Conservation (phyloP, 2,888 invertebrate genomes). For the Drosophila paucipuncta region DNA sequence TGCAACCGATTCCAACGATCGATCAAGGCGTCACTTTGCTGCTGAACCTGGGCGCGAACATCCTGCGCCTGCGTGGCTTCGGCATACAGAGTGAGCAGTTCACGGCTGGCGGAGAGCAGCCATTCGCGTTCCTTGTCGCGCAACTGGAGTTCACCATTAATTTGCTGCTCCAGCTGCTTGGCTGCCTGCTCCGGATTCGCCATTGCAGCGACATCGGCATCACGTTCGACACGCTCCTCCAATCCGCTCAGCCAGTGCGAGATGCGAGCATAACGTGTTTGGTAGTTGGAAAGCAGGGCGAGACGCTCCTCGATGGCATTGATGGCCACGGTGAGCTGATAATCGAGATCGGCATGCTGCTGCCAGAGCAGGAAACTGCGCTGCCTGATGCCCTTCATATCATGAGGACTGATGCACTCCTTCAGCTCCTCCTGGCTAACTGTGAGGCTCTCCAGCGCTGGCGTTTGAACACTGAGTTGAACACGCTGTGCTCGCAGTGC, state of each 20-base stretch:
- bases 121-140: conserved; percentile 93
- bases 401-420: conserved; percentile 93
- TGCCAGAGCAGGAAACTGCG: conserved; percentile 92
- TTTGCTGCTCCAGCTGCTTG: conserved; percentile 90
- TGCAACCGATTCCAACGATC: conserved; percentile 90
- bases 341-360: conserved; percentile 92
- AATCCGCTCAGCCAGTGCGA: conserved; percentile 90
- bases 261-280: conserved; percentile 88
- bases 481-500: conserved; percentile 88
- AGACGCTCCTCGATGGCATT: conserved; percentile 91
- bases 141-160: conserved; percentile 90
- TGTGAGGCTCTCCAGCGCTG: conserved; percentile 90
- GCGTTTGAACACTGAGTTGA: conserved; percentile 85
- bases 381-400: conserved; percentile 92
- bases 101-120: conserved; percentile 89
- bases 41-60: conserved; percentile 87
- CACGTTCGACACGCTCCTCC: conserved; percentile 88
- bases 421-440: conserved; percentile 93
- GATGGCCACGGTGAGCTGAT: conserved; percentile 90
- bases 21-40: conserved; percentile 87
- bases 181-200: conserved; percentile 91
- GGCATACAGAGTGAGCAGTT: conserved; percentile 87
- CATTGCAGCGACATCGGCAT: conserved; percentile 86
- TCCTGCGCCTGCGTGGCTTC: conserved; percentile 88
- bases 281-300: conserved; percentile 90